Base-by-base conservation (phyloP, 1,140 invertebrate genomes). In the Macrostomum lignano region DNA sequence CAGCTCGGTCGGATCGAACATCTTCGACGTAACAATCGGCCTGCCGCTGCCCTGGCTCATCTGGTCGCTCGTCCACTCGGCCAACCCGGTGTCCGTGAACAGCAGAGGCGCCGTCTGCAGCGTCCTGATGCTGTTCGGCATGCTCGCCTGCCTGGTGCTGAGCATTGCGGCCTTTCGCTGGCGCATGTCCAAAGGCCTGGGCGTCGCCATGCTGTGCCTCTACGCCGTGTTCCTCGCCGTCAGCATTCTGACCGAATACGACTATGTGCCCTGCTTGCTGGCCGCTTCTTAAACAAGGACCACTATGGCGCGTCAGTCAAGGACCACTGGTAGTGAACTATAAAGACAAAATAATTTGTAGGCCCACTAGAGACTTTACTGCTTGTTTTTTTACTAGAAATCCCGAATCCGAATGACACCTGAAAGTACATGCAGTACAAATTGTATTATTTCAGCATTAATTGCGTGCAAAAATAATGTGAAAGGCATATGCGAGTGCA, bases 81-180 rank as follows among this genome's bases (percentile, higher is more conserved):
- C 67, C 42, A n/a, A n/a, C n/a, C 70, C 74, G 28, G 73, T 84
- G 34, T 66, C 71, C 51, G 78, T 86, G 38, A 77, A 74, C 64
- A 84, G 78, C 42, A 70, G 72, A 37, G 86, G 86, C 40, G 81
- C 93, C 72, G 71, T 82, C 35, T 94, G 84, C 67, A 88, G 79
- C 48, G 82, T 94, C 51, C 68, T 78, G 41, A 74, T 91, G 45
- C 69, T 93, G 21, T 91, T 94, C 65, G 34, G 55, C 54, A 94
- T 94, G 84, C 67, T 94, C 33, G 46, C 91, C 33, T 81, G 91
- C 55, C 78, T 94, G 42, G 81, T 93, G 46, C 49, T 77, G 48
- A 76, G 76, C 52, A 93, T 93, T 56, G 79, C 79, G 46, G 71
- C 71, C 54, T 88, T 81, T 64, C 72, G 72, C 51, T 94, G 86